Evolutionary conservation across 1,140 invertebrate genomes (phyloP).

Genomic region (Trichonephila clavipes): DNA sequence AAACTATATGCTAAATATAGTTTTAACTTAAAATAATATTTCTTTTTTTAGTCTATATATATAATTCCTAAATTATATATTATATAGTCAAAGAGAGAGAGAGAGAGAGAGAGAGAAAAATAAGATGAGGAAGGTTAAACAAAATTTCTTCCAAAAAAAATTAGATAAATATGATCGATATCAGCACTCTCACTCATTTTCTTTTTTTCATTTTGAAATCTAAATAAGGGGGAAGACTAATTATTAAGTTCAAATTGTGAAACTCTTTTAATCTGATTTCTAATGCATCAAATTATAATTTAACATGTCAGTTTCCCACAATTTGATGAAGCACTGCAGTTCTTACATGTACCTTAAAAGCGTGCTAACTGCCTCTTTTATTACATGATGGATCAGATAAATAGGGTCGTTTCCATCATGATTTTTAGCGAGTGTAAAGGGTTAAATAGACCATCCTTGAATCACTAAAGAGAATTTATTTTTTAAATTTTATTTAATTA

Average conservation of each 20-base stretch:
- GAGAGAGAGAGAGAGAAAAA: no score
- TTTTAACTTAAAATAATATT: no score
- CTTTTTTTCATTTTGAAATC: background rate
- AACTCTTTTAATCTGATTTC: background rate
- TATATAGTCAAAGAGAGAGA: no score
- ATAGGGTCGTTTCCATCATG: background rate
- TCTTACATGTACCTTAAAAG: background rate
- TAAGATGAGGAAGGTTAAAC: no score
- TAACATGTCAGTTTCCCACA: background rate
- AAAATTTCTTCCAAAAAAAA: no score
- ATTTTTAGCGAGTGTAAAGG: background rate
- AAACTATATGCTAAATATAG: no score
- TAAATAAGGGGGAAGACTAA: background rate
- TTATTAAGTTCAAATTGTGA: constrained; percentile 30
- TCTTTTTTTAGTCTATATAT: no score
- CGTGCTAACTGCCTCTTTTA: background rate
- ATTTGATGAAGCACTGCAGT: background rate
- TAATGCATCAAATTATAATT: constrained; percentile 26
- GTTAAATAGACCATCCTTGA: background rate
- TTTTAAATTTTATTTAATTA: background rate
- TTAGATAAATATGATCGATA: background rate
- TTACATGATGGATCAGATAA: background rate
- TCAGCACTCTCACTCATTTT: background rate
- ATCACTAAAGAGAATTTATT: background rate
- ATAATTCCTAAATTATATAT: no score